Percentiles rank a stretch among this genome's conserved stretches.
phyloP scores from a whole-genome alignment of 2,113 vertebrate species.

The Theristicus caerulescens region DNA sequence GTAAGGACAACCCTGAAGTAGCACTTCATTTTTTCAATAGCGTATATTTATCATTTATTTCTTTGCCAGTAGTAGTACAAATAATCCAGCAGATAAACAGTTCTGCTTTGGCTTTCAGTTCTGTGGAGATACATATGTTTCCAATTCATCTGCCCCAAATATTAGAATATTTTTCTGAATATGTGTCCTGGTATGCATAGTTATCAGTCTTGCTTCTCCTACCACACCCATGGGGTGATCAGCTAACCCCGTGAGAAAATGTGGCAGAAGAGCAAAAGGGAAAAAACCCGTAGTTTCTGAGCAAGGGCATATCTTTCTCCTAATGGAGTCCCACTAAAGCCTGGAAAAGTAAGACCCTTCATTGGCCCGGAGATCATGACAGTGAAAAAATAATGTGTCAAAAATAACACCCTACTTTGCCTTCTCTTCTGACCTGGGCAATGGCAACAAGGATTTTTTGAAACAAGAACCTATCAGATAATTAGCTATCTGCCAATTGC shows the following conservation, averaged over 20 bases:
- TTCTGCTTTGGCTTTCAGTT: neutral
- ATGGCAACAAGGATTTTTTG: neutral
- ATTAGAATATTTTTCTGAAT: constrained; percentile 2
- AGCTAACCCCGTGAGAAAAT: neutral
- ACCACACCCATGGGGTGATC: constrained; percentile 19
- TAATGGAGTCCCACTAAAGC: neutral
- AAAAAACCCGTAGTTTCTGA: neutral
- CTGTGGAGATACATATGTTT: neutral
- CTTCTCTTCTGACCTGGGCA: neutral
- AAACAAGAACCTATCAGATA: neutral
- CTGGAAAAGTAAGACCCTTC: neutral
- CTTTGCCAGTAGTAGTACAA: neutral
- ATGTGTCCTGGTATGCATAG: neutral
- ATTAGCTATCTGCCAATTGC: rapidly evolving
- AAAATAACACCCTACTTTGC: neutral
- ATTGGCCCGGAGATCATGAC: neutral
- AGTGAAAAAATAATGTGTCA: neutral
- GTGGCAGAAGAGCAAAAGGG: neutral
- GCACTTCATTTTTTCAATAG: neutral
- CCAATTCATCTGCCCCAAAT: neutral
- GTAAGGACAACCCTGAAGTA: neutral
- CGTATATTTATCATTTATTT: neutral
- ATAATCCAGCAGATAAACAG: neutral
- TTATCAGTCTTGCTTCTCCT: neutral
- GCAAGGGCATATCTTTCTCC: neutral